phyloP scores from a whole-genome alignment of 2,888 invertebrate genomes.

The Drosophila borborema region DNA sequence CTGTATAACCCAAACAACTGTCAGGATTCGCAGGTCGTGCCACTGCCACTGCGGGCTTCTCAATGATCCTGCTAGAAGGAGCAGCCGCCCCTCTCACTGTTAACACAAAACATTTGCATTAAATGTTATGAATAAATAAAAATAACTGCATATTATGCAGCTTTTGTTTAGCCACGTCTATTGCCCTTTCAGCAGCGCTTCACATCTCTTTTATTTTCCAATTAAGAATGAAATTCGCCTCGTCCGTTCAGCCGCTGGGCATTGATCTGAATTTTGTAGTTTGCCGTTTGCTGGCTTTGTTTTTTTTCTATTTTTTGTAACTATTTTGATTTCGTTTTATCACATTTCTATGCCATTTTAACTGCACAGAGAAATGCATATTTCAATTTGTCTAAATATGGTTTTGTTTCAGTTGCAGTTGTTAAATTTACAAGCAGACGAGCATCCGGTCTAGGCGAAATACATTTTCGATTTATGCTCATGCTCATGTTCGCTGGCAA shows the following conservation, averaged over 20 bases:
- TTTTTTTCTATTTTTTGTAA: constrained; percentile 16
- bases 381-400: constrained; percentile 54
- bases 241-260: constrained; percentile 41
- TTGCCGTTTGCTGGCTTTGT: not conserved
- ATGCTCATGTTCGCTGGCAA: constrained; percentile 5
- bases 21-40: constrained; percentile 52
- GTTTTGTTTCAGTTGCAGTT: constrained; percentile 23
- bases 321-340: constrained; percentile 10
- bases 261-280: constrained; percentile 29
- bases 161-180: constrained; percentile 33
- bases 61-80: constrained; percentile 14
- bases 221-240: constrained; percentile 54
- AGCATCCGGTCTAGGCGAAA: constrained; percentile 20
- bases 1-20: constrained; percentile 44
- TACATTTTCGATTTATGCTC: constrained; percentile 17
- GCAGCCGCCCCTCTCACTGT: constrained; percentile 14
- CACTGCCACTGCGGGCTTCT: not conserved
- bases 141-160: constrained; percentile 47
- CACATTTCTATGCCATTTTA: constrained; percentile 1
- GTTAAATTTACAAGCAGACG: constrained; percentile 16
- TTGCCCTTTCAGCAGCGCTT: not conserved
- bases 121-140: constrained; percentile 68
- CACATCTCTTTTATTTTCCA: constrained; percentile 3
- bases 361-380: constrained; percentile 13
- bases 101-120: constrained; percentile 58